These are phyloP conservation scores for Pluvianellus socialis DNA, from an alignment of 2,113 vertebrate species.

Conservation along the genomic window DNA sequence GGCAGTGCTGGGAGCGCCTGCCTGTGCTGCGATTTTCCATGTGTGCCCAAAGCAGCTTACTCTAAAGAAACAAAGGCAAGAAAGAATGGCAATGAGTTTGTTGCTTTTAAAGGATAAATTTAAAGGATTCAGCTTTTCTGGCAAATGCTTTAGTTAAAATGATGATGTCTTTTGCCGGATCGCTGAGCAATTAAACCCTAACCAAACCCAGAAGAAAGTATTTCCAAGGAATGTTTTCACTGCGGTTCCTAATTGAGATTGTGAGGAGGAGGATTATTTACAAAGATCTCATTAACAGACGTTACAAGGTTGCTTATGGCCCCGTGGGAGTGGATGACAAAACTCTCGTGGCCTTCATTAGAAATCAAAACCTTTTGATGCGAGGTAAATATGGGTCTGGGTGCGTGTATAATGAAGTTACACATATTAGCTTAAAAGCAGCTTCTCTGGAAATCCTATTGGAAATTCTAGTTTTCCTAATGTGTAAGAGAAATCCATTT, in stretches of 20 bases:
- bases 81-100: background rate
- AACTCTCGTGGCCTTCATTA: background rate
- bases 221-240: background rate
- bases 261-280: background rate
- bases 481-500: slow-evolving; percentile 70
- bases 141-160: slow-evolving; percentile 51
- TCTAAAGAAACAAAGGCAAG: slow-evolving; percentile 24
- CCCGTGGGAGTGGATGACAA: background rate
- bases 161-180: slow-evolving; percentile 52
- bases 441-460: slow-evolving; percentile 44
- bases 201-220: slow-evolving; percentile 10
- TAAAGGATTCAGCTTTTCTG: slow-evolving; percentile 32
- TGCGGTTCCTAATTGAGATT: background rate
- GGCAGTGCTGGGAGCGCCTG: background rate
- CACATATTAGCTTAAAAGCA: slow-evolving; percentile 25
- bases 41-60: slow-evolving; percentile 5
- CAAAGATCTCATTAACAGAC: slow-evolving; percentile 7
- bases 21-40: background rate
- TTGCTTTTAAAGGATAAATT: background rate
- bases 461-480: slow-evolving; percentile 63
- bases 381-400: background rate
- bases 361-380: background rate
- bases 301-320: background rate
- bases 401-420: slow-evolving; percentile 1
- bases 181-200: slow-evolving; percentile 53